Conservation (phyloP, 2,888 invertebrate genomes). For the Embidobia sp. region DNA sequence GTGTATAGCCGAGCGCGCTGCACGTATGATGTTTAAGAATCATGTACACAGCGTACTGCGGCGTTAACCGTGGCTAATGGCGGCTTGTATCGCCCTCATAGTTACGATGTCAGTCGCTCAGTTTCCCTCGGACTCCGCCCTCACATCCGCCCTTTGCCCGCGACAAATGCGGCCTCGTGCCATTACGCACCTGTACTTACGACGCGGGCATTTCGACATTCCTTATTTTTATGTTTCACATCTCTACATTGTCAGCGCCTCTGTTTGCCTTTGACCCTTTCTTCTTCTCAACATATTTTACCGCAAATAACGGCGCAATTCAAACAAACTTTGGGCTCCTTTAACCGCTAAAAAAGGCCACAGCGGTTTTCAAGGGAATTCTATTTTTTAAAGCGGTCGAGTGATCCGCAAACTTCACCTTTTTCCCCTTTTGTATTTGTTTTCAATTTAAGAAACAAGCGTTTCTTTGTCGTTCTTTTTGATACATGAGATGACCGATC, state of each 20-base stretch:
- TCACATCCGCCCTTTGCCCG: constrained; percentile 63
- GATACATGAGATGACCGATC: too few relatives aligned
- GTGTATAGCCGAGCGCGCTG: constrained; percentile 16
- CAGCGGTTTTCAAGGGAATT: constrained; percentile 5
- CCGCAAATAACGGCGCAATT: constrained; percentile 44
- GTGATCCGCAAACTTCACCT: not conserved
- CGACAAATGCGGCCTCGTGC: constrained; percentile 57
- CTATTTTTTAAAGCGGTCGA: not conserved
- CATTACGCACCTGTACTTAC: constrained; percentile 62
- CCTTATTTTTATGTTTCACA: constrained; percentile 33
- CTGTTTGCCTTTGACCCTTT: constrained; percentile 48
- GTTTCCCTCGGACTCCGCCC: constrained; percentile 66
- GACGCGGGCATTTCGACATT: constrained; percentile 41
- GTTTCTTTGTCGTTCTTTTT: too few relatives aligned
- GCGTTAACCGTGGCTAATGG: constrained; percentile 68
- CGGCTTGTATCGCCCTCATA: constrained; percentile 71
- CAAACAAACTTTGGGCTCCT: constrained; percentile 44
- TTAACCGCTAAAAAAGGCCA: constrained; percentile 14
- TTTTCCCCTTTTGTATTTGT: not conserved
- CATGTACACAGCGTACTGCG: constrained; percentile 46
- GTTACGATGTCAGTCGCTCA: constrained; percentile 69
- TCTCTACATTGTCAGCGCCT: constrained; percentile 49
- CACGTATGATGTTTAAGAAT: constrained; percentile 57
- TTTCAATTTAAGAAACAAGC: not conserved
- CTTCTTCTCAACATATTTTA: constrained; percentile 42